Base-by-base conservation (phyloP, 2,797 vertebrate genomes). In the Echiichthys vipera region DNA sequence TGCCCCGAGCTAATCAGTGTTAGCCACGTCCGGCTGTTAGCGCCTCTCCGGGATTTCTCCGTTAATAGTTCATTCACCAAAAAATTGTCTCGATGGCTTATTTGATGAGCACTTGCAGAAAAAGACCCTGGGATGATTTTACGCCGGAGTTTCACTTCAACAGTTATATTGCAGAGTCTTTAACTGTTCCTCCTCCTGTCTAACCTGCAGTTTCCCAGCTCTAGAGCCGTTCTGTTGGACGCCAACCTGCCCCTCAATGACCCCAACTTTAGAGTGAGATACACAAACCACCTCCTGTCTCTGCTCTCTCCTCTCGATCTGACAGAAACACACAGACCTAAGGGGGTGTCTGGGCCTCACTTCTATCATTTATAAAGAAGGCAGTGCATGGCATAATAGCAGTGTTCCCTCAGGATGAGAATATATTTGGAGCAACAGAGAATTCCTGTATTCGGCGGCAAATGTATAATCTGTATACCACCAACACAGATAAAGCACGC, bases 231-330 rank as follows among this genome's bases (percentile, higher is more conserved):
- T 80, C 84, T 83, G 68, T 65, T 87, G 84, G 90, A 91, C 24
- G 80, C 84, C 80, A 13, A 24, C 32, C 68, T 83, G 11, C 88
- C 89, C 56, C 76, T 88, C 84, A 92, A 71, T 90, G 93, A 93
- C 43, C 71, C 82, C 56, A 47, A 66, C 84, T 93, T 90, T 92
- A 92, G 90, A 93, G 93, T 94, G 93, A 94, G 92, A 90, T 0
- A 69, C 57, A 50, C 71, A 17, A 65, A 67, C 62, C 4, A 32
- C 7, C 58, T 47, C 42, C 58, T 61, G 32, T 17, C 22, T 66
- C 47, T 66, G 17, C 15, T 49, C 49, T 67, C 30, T 75, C 36
- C 54, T 57, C 49, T 43, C 36, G 49, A 6, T 65, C 37, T 68
- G 50, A 61, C 27, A 36, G 34, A 46, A 57, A 30, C 34, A 24